Base-by-base conservation (phyloP, 1,140 invertebrate species). In the Dendrolimus kikuchii region DNA sequence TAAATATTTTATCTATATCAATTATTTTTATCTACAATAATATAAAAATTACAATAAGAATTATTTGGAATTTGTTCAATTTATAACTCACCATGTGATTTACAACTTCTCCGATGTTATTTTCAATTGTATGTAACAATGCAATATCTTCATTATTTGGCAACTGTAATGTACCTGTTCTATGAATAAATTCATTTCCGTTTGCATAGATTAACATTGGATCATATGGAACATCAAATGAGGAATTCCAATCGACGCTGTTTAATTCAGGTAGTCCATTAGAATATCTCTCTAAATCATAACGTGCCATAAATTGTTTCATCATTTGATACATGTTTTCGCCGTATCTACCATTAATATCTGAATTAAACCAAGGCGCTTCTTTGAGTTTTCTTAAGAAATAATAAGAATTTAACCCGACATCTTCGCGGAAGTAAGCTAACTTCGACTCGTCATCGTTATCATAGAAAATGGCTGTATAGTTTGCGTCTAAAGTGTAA, bases 141-240 rank as follows among this genome's bases (percentile, higher is more conserved):
- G 59, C 51, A 40, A 73, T 48, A 46, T 71, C 62, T 53, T 74
- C 74, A 51, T 49, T 63, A 4, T 49, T 37, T 55, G 44, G 10
- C 3, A 55, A 8, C 40, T 55, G 7, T 40, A 59, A 8, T 23
- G 48, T 42, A 6, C 42, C n/a, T 6, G 48, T 42, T 40, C 52
- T 59, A 45, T 36, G 23, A 44, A 39, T 57, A 61, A 86, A 86
- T 5, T 76, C 66, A 46, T 77, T 70, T 38, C 83, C 83, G 46
- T 82, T 74, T 8, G 81, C 78, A 59, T 83, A 86, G 53, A 86
- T 68, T 41, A 86, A 66, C 72, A 79, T 77, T 6, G 83, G 74
- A 64, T 86, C 70, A 47, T 81, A 85, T 40, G 60, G 46, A n/a
- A 53, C 55, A 37, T 67, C 55, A 48, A 64, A 47, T 9, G 68